Conservation (phyloP, 2,113 vertebrate genomes). For the Picathartes gymnocephalus region DNA sequence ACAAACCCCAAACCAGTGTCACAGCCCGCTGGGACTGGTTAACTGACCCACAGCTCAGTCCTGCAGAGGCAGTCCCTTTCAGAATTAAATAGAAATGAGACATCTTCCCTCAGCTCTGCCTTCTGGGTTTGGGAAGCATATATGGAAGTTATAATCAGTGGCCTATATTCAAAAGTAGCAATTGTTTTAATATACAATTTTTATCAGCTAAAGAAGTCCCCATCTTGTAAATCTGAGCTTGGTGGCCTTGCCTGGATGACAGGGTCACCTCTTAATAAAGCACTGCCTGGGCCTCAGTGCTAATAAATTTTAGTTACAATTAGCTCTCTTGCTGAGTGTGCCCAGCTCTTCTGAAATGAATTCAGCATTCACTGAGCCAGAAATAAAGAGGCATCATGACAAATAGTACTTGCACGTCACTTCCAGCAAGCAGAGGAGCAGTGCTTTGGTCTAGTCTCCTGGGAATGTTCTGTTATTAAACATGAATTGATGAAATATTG, state of each 20-base stretch:
- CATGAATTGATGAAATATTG: not conserved
- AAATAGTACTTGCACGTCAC: not conserved
- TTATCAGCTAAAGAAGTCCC: not conserved
- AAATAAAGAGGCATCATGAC: not conserved
- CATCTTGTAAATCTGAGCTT: not conserved
- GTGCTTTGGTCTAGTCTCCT: not conserved
- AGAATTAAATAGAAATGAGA: not conserved
- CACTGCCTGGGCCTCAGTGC: not conserved
- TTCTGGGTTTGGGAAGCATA: not conserved
- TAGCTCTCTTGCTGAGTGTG: not conserved
- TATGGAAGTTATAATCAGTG: not conserved
- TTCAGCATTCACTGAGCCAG: not conserved
- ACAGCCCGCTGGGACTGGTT: not conserved
- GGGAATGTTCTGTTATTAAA: not conserved
- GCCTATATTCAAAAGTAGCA: not conserved
- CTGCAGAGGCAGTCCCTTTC: not conserved
- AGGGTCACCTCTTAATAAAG: not conserved
- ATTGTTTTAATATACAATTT: not conserved
- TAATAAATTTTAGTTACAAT: not conserved
- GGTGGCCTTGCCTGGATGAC: not conserved
- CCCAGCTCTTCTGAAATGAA: not conserved
- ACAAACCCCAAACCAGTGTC: not conserved
- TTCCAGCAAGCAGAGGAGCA: not conserved
- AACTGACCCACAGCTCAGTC: not conserved
- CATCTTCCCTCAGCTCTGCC: not conserved